Base-by-base conservation (phyloP, 2,797 vertebrate genomes). In the Leptodactylus fallax region DNA sequence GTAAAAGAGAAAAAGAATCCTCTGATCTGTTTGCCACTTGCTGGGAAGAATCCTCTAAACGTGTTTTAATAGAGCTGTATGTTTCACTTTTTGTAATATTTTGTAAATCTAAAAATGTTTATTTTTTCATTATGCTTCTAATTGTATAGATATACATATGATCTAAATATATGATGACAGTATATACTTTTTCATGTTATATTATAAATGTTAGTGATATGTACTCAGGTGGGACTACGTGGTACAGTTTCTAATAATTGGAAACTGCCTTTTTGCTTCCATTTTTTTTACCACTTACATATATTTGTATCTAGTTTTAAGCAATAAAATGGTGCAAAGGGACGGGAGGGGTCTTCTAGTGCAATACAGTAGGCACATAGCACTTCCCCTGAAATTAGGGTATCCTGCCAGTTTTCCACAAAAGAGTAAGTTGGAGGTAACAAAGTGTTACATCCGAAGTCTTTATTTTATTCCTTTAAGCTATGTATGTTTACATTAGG, bases 91-190 rank as follows among this genome's bases (percentile, higher is more conserved):
- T 94, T 95, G 93, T 95, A 95, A 94, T 91, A 94, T 94, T 95
- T 94, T 95, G 94, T 95, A 95, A 95, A 95, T 95, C 91, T 93
- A 93, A 93, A 95, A 94, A 95, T 94, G 93, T 92, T 95, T 94
- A 95, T 95, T 96, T 96, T 95, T 95, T 90, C 94, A 95, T 95
- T 93, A 91, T 95, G 95, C 95, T 94, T 95, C 93, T 94, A 82
- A 77, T 92, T 93, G 91, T 95, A 94, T 93, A 93, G 91, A 77
- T 82, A 86, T 86, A 71, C 67, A 81, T 88, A 74, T 81, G 7
- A 63, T 87, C 81, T 87, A 87, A 76, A 77, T 87, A 79, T 87
- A 84, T 84, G 69, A 87, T 67, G 78, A 56, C 63, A 67, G 81
- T 88, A 82, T 88, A 77, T 82, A 91, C 89, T 93, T 93, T 94